These are phyloP conservation scores for Polypedilum pembai DNA, from an alignment of 1,140 invertebrate genomes.

Conservation along the genomic window DNA sequence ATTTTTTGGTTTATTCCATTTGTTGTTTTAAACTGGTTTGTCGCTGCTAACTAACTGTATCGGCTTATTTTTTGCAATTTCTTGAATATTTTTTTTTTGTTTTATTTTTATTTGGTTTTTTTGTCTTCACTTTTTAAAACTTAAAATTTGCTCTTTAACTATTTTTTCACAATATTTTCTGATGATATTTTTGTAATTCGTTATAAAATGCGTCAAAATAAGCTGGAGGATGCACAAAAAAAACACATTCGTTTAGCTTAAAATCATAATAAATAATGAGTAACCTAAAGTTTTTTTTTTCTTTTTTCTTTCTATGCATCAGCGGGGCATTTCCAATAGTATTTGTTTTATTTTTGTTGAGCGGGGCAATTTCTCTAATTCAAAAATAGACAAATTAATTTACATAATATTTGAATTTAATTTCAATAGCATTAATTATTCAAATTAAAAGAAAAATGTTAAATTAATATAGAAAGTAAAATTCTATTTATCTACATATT, in stretches of 20 bases:
- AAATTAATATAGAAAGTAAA: no score
- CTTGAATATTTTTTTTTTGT: constrained; percentile 1
- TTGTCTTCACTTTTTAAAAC: neutral
- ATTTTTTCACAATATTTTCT: neutral
- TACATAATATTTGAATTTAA: no score
- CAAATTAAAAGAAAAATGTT: no score
- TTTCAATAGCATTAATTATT: no score
- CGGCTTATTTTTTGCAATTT: neutral
- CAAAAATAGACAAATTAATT: no score
- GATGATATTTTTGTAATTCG: neutral
- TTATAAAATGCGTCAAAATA: neutral
- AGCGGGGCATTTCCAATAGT: no score
- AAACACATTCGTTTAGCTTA: neutral
- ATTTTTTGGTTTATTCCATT: neutral
- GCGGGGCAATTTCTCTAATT: no score
- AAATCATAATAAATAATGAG: constrained; percentile 4
- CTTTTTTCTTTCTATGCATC: neutral
- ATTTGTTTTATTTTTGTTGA: no score
- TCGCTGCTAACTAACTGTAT: neutral
- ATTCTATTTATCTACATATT: no score
- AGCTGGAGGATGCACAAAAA: neutral
- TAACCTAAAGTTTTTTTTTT: neutral
- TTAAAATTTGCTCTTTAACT: neutral
- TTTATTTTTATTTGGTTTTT: neutral
- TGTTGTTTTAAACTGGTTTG: neutral